Evolutionary conservation across 2,888 invertebrate genomes (phyloP), one percentile per base, ranked within the genome.

Genomic region (Drosophila affinis): DNA sequence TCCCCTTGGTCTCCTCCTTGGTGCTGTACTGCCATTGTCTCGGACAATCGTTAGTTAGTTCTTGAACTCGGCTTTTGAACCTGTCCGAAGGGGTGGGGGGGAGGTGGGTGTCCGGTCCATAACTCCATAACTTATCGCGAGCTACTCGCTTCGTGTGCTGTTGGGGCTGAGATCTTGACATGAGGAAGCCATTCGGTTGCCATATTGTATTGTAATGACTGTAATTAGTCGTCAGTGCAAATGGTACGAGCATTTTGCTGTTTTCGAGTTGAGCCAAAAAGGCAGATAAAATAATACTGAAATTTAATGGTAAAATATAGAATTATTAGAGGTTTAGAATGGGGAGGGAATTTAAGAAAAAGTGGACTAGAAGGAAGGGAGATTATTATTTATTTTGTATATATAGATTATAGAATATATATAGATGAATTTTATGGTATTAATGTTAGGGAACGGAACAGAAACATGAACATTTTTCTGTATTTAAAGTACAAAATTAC

Each of bases 51-150:
- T 62, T 75, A 73, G 81, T 70, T 73, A 69, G 84, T 78, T 83
- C 84, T 83, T 82, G 81, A 82, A 76, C 74, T 68, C 81, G 67
- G 55, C 49, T 75, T 64, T 73, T 77, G 72, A 83, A 72, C 78
- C 56, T 29, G 29, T 29, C 7, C 29, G 29, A 24, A 24, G 24
- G 24, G 24, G 24, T n/a, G n/a, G n/a, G n/a, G n/a, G n/a, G n/a
- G n/a, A n/a, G n/a, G n/a, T n/a, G 4, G 24, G 21, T 21, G 21
- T 63, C 52, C 52, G 62, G 63, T 34, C 63, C 47, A 64, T 29
- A 70, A 59, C 69, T 63, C 59, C 73, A 74, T 72, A 72, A 78
- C 76, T 81, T 76, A 81, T 83, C 74, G 62, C 71, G 73, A 68
- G 77, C 65, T 72, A 70, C 77, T 64, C 72, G 70, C 52, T 53